These are phyloP conservation scores for Allobates femoralis DNA, from an alignment of 2,797 vertebrate genomes.

Conservation along the genomic window DNA sequence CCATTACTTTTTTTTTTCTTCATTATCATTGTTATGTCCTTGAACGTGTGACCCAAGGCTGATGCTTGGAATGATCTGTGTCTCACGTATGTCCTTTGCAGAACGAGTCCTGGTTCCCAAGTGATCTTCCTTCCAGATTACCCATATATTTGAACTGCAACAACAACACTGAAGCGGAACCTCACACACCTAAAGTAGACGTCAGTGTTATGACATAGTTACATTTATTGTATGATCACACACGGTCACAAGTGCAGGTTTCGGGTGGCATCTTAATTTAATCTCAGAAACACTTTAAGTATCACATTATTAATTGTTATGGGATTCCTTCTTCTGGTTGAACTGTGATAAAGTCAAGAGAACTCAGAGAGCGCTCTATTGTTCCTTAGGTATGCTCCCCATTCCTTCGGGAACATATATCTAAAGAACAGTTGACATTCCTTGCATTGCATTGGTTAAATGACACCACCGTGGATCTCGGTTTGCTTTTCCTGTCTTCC, in stretches of 20 bases:
- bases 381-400: conserved; percentile 4
- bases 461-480: conserved; percentile 15
- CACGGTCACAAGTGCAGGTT: conserved; percentile 60
- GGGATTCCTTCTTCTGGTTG: conserved; percentile 15
- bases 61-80: conserved; percentile 58
- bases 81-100: conserved; percentile 63
- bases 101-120: conserved; percentile 61
- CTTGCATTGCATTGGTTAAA: conserved; percentile 15
- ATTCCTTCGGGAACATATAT: neutral
- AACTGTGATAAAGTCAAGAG: neutral
- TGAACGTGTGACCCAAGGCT: conserved; percentile 43
- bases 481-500: conserved; percentile 2
- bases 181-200: conserved; percentile 65
- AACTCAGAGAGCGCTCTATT: neutral
- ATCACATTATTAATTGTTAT: conserved; percentile 13
- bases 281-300: neutral
- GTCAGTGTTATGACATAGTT: conserved; percentile 63
- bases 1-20: neutral
- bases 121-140: conserved; percentile 64
- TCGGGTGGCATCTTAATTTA: conserved; percentile 27
- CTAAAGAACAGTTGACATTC: conserved; percentile 13
- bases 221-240: conserved; percentile 59
- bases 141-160: conserved; percentile 64
- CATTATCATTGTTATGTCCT: conserved; percentile 47
- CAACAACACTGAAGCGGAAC: conserved; percentile 64